Base-by-base conservation (phyloP, 2,888 invertebrate species). In the Parnassius smintheus region DNA sequence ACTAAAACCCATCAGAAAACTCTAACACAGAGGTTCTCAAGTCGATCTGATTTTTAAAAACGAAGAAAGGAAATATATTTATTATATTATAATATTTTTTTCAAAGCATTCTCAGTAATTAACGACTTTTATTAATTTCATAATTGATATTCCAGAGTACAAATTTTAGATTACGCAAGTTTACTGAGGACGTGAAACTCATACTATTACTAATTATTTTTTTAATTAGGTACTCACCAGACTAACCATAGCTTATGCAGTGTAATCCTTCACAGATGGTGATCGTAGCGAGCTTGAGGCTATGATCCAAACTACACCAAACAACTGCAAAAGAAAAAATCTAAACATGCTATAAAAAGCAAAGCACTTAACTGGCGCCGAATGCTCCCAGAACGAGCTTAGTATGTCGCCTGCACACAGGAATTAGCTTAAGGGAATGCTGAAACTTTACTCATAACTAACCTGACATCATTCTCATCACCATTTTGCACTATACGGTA, bases 291-390 rank as follows among this genome's bases (percentile, higher is more conserved):
- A 92, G 87, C 91, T 92, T 82, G 92, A 92, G 71, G 92, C 88
- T 91, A 92, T 92, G 92, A 92, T 92, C 81, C 92, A 92, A 92
- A 92, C 89, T 72, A 92, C 92, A 88, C 92, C 92, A 88, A 92
- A 92, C 91, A 91, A 92, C 92, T 92, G 92, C 91, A 92, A 92
- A 92, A 86, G 92, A 91, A 92, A 92, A 86, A 92, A 92, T 85
- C 83, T 92, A 88, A 92, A 92, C 87, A 92, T 92, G 92, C 92
- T 92, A 89, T 92, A 92, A 86, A 88, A 81, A 85, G 83, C 85
- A 79, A 83, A 80, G 85, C 85, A 82, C 76, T 75, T 74, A 74
- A 62, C 70, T 65, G 78, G 77, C 78, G 83, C 77, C 77, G 83
- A 81, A 83, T 83, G 80, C 84, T 80, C 84, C 76, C 73, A 83